Evolutionary conservation across 2,113 vertebrate genomes (phyloP).

Genomic region (Otis tarda): DNA sequence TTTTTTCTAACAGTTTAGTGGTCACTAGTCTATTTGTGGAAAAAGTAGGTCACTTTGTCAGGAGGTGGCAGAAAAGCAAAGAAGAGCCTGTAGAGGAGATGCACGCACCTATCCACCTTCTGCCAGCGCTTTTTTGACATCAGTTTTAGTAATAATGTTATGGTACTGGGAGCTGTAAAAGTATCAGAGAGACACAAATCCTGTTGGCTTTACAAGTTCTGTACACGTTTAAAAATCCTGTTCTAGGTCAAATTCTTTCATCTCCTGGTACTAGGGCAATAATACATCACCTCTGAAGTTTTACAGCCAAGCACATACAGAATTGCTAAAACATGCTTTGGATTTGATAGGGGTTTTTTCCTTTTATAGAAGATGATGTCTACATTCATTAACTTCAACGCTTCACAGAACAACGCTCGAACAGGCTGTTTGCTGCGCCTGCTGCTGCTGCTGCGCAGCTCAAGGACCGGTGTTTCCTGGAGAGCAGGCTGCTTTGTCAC

Average conservation of each 20-base stretch:
- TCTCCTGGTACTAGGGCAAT: neutral
- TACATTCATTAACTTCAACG: fast-evolving
- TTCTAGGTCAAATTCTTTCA: neutral
- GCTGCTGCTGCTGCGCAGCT: neutral
- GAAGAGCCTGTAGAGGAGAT: neutral
- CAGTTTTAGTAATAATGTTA: neutral
- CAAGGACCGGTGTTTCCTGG: neutral
- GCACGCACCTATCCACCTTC: neutral
- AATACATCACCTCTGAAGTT: neutral
- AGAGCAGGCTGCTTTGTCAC: neutral
- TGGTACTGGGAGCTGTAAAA: neutral
- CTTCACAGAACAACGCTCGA: neutral
- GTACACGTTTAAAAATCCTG: neutral
- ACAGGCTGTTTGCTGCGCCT: neutral
- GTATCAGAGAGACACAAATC: neutral
- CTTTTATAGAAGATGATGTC: fast-evolving
- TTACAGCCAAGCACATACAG: too few relatives aligned
- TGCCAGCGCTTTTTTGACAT: neutral
- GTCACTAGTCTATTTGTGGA: neutral
- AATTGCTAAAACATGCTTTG: neutral
- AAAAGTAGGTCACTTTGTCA: neutral
- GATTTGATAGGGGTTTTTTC: neutral
- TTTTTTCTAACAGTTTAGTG: neutral
- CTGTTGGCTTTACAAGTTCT: neutral
- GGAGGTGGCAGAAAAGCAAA: neutral